These are phyloP conservation scores for Agrotis segetum DNA, from an alignment of 2,888 invertebrate species.

Conservation along the genomic window DNA sequence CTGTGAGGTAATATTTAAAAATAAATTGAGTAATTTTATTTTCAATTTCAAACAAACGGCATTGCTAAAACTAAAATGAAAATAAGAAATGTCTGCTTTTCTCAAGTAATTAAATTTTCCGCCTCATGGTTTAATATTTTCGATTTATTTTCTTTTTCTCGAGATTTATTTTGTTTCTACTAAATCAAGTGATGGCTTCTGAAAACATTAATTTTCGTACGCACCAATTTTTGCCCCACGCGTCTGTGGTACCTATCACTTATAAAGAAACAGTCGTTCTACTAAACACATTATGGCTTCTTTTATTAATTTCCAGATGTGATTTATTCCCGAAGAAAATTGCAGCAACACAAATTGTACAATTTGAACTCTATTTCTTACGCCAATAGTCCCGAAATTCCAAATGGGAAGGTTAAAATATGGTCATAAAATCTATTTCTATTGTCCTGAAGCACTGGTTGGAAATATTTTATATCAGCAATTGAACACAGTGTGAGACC, in stretches of 20 bases:
- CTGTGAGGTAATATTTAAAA: no score
- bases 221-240: no score
- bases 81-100: no score
- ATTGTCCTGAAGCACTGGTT: slow-evolving; percentile 20
- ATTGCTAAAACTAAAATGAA: not conserved
- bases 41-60: not conserved
- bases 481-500: slow-evolving; percentile 17
- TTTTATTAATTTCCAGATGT: slow-evolving; percentile 15
- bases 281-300: slow-evolving; percentile 13
- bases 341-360: not conserved
- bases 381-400: not conserved
- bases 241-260: not conserved
- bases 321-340: slow-evolving; percentile 14
- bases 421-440: slow-evolving; percentile 31
- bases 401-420: slow-evolving; percentile 24
- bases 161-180: not conserved
- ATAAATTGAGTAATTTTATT: not conserved
- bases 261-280: not conserved
- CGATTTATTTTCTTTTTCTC: slow-evolving; percentile 2
- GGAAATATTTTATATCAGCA: slow-evolving; percentile 32
- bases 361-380: slow-evolving; percentile 25
- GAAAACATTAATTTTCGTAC: slow-evolving; percentile 10
- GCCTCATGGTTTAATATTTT: not conserved
- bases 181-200: not conserved
- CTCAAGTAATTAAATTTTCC: not conserved